A percentile compares a stretch with the other conserved stretches of the same genome.
phyloP scores from a whole-genome alignment of 2,888 invertebrate species.

The Rotaria sp. region DNA sequence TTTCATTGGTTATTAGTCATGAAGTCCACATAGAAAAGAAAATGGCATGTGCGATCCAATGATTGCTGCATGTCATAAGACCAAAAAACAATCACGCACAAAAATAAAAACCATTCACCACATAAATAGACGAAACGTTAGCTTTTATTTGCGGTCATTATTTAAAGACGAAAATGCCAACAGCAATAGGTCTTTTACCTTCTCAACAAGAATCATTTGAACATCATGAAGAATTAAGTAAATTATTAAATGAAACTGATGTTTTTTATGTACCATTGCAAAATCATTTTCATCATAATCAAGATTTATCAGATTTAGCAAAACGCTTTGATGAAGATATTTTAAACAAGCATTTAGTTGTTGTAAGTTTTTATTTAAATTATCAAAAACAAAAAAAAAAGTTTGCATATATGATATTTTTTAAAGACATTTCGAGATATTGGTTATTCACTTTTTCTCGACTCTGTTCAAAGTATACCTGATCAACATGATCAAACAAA shows the following conservation, averaged over 20 bases:
- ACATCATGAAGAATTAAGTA: slow-evolving; percentile 25
- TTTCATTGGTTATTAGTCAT: slow-evolving; percentile 19
- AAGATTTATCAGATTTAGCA: neutral
- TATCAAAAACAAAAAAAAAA: neutral
- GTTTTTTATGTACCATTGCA: slow-evolving; percentile 12
- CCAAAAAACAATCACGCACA: neutral
- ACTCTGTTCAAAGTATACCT: neutral
- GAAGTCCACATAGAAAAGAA: neutral
- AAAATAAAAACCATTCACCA: neutral
- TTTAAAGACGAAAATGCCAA: neutral
- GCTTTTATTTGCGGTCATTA: neutral
- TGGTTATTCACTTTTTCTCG: slow-evolving; percentile 11
- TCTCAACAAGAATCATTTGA: slow-evolving; percentile 4
- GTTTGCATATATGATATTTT: neutral
- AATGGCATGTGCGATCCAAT: neutral
- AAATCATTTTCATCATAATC: neutral
- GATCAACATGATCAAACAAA: slow-evolving; percentile 18
- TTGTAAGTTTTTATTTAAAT: neutral
- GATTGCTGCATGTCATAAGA: neutral
- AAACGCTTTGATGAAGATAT: slow-evolving; percentile 6
- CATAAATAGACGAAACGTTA: neutral
- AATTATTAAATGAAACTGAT: slow-evolving; percentile 4
- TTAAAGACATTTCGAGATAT: slow-evolving; percentile 11
- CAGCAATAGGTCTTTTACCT: neutral
- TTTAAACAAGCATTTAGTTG: slow-evolving; percentile 19